Conservation (phyloP, 2,888 invertebrate genomes). For the Mimachlamys varia region DNA sequence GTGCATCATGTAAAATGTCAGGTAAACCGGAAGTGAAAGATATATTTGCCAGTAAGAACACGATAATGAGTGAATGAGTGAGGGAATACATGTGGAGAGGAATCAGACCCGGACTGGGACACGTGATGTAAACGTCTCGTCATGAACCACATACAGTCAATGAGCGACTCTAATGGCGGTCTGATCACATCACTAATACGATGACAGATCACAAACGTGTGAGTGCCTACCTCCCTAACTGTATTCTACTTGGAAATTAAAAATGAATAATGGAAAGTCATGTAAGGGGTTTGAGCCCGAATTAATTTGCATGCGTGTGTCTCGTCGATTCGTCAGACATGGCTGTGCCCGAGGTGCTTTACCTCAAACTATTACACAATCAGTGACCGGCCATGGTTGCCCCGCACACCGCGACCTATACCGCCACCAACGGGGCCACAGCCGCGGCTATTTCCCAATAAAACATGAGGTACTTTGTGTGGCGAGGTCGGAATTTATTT, state of each 20-base stretch:
- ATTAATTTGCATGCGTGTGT: conserved; percentile 31
- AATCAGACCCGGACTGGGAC: not conserved
- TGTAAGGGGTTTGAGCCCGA: not conserved
- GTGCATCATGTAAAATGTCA: not conserved
- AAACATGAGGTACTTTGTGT: conserved; percentile 21
- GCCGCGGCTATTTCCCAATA: not conserved
- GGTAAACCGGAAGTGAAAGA: not conserved
- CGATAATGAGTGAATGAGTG: not conserved
- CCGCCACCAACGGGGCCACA: not conserved
- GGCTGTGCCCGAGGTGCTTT: not conserved
- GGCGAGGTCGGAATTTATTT: conserved; percentile 37
- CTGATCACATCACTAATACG: not conserved
- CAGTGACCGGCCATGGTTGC: not conserved
- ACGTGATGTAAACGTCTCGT: not conserved
- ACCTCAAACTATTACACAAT: not conserved
- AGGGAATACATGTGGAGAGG: not conserved
- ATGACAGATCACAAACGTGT: not conserved
- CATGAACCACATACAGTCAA: not conserved
- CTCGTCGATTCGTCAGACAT: conserved; percentile 1
- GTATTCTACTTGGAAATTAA: conserved; percentile 29
- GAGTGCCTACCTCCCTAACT: not conserved
- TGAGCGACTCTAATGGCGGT: not conserved
- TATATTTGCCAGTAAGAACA: not conserved
- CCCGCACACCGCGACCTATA: not conserved
- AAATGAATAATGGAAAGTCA: not conserved